Evolutionary conservation across 2,113 vertebrate species (phyloP).

Genomic region (Spea multiplicata): DNA sequence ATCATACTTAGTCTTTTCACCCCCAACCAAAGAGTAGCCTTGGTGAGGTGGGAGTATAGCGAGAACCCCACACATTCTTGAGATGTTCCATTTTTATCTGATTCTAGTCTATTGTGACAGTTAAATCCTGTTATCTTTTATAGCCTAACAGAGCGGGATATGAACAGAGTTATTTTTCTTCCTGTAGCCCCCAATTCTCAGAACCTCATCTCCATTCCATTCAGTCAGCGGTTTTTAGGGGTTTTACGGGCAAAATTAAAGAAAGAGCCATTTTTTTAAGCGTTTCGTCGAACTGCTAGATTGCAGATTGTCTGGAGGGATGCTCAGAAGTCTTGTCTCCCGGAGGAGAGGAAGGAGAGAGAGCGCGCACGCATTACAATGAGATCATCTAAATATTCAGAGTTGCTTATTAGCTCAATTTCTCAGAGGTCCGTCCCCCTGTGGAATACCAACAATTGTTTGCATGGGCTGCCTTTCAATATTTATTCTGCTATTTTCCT

Average conservation of each 20-base stretch:
- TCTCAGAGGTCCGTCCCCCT: slow-evolving; percentile 4
- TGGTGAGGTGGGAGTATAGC: too few relatives aligned
- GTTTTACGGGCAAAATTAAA: slow-evolving; percentile 6
- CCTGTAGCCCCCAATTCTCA: too few relatives aligned
- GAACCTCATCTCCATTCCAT: background rate
- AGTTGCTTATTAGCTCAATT: slow-evolving; percentile 10
- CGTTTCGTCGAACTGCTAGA: background rate
- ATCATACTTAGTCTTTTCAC: too few relatives aligned
- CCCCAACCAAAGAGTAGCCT: too few relatives aligned
- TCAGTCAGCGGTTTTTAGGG: background rate
- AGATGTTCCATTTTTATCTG: too few relatives aligned
- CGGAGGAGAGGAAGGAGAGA: background rate
- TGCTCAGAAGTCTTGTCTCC: slow-evolving; percentile 15
- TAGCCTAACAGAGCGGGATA: too few relatives aligned
- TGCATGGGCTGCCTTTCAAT: slow-evolving; percentile 9
- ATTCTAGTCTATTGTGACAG: too few relatives aligned
- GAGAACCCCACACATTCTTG: too few relatives aligned
- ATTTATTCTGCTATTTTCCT: too few relatives aligned
- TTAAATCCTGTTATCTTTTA: too few relatives aligned
- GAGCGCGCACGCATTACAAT: slow-evolving; percentile 2
- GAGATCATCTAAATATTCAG: slow-evolving; percentile 23
- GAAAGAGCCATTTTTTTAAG: background rate
- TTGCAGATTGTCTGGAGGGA: slow-evolving; percentile 18
- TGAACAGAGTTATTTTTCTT: too few relatives aligned
- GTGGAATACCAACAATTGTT: background rate